Evolutionary conservation across 2,113 vertebrate genomes (phyloP).

Genomic region (Gorilla gorilla): DNA sequence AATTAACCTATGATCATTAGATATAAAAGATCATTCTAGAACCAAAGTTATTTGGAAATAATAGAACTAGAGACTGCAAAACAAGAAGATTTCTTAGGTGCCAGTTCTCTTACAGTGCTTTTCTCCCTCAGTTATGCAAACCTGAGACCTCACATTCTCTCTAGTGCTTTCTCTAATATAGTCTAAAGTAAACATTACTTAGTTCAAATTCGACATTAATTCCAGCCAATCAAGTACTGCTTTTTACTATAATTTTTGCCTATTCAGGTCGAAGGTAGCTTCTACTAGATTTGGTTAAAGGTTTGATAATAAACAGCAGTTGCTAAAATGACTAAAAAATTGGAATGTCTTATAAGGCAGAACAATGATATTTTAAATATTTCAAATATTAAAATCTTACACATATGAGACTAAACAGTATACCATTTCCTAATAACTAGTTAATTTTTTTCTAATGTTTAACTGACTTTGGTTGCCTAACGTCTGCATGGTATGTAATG

Average conservation of each 20-base stretch:
- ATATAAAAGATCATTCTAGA: neutral
- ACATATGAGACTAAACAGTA: neutral
- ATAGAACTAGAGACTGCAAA: neutral
- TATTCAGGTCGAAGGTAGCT: neutral
- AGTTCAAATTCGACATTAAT: neutral
- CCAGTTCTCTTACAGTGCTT: neutral
- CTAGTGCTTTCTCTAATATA: neutral
- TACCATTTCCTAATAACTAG: neutral
- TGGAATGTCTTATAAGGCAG: neutral
- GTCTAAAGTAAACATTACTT: neutral
- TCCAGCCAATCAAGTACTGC: neutral
- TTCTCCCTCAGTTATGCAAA: neutral
- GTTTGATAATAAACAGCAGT: neutral
- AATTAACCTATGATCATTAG: neutral
- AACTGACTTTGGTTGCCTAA: neutral
- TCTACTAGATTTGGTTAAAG: neutral
- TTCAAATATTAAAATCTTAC: neutral
- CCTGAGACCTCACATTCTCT: neutral
- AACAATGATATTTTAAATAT: neutral
- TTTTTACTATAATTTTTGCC: neutral
- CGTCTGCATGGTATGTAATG: neutral
- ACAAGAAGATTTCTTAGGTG: neutral
- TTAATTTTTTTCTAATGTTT: neutral
- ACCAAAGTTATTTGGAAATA: neutral
- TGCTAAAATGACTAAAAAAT: neutral